phyloP scores from a whole-genome alignment of 2,113 vertebrate species.

The Aldabrachelys gigantea region DNA sequence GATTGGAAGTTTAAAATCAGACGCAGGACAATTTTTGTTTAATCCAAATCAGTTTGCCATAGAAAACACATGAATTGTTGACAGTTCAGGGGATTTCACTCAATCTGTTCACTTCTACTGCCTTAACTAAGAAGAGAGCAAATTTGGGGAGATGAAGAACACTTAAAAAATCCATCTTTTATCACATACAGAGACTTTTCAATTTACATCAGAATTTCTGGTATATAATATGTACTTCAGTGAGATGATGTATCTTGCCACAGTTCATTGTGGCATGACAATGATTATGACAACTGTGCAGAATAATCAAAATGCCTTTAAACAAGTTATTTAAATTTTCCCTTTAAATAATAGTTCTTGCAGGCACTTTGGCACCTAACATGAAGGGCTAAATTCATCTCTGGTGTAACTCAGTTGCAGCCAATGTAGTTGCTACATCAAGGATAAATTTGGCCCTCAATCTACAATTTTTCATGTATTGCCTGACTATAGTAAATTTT shows the following conservation, averaged over 20 bases:
- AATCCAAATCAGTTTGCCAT: neutral
- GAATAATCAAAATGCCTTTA: neutral
- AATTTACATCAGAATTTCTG: neutral
- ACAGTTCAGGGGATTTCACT: neutral
- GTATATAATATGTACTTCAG: neutral
- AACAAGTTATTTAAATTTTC: conserved; percentile 1
- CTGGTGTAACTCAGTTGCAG: neutral
- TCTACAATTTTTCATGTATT: neutral
- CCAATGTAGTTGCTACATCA: neutral
- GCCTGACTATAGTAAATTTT: neutral
- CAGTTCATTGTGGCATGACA: neutral
- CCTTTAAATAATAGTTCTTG: neutral
- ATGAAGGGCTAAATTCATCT: conserved; percentile 6
- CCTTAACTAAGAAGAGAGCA: neutral
- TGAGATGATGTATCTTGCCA: neutral
- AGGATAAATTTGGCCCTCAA: neutral
- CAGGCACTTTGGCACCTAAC: neutral
- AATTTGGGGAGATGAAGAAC: neutral
- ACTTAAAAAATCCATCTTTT: neutral
- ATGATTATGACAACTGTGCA: neutral
- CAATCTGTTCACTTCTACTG: neutral
- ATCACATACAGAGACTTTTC: neutral
- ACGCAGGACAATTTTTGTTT: rapidly evolving
- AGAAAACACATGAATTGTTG: neutral
- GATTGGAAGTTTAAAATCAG: neutral